Base-by-base conservation (phyloP, 2,797 vertebrate species). In the Echiichthys vipera region DNA sequence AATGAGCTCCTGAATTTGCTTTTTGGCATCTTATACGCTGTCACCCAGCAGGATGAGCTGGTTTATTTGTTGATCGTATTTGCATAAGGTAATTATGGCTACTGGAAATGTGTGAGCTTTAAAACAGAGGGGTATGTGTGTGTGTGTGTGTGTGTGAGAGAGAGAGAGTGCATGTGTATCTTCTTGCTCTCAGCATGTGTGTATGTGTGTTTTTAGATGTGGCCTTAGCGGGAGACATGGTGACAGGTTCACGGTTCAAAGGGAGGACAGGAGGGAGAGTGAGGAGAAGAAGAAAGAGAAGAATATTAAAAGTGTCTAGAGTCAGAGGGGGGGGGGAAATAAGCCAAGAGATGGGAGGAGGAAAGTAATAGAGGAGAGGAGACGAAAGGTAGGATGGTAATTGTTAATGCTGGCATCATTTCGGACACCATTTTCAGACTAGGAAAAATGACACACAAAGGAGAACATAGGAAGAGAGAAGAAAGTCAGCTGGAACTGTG, bases 31-130 rank as follows among this genome's bases (percentile, higher is more conserved):
- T 81, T 73, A 70, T 76, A 67, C 66, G 69, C 71, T 72, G 81
- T 87, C 57, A 36, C 86, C 81, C 76, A 63, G 83, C 63, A 77
- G 83, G 73, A 88, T 53, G 75, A 81, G 71, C 74, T 72, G 83
- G 62, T 84, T 87, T 87, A 87, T 90, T 88, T 87, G 82, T 86
- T 89, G 64, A 87, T 91, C 82, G 74, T 80, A 91, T 92, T 92
- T 92, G 86, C 88, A 91, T 90, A 84, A 87, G 83, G 84, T 91
- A 92, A 91, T 92, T 91, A 90, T 80, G 71, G 77, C 81, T 87
- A 77, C 81, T 79, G 79, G 80, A 89, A 85, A 87, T 67, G 61
- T 79, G 61, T 8, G 49, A 56, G 82, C 65, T 49, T 58, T 56
- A 70, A 75, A 78, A 75, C 45, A 59, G 61, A 63, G 59, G 62